A percentile compares a stretch with the other conserved stretches of the same genome.
Evolutionary conservation across 2,888 invertebrate species (phyloP).

Genomic region (Slavum lentiscoides): DNA sequence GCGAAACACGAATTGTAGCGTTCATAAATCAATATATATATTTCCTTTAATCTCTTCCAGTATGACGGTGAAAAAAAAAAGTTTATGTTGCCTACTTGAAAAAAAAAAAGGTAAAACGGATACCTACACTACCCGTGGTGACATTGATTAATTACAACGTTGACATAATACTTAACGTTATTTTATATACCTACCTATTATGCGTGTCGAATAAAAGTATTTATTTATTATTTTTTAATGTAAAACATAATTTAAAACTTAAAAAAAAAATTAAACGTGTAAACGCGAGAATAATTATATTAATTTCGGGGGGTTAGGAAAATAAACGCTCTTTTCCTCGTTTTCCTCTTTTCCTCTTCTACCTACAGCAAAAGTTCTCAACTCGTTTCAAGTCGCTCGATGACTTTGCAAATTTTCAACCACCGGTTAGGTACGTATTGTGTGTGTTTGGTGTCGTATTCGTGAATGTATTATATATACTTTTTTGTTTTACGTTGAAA

Average conservation of each 20-base stretch:
- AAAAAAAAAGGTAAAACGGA: not conserved
- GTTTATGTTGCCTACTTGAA: not conserved
- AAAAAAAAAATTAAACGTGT: too few relatives aligned
- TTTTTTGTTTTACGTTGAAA: too few relatives aligned
- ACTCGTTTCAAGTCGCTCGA: too few relatives aligned
- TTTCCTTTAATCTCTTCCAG: slow-evolving; percentile 23
- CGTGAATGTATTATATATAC: too few relatives aligned
- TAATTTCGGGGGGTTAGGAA: too few relatives aligned
- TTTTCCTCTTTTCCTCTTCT: too few relatives aligned
- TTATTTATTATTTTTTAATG: slow-evolving; percentile 10
- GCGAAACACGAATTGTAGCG: not conserved
- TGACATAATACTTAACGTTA: slow-evolving; percentile 9
- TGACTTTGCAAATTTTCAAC: too few relatives aligned
- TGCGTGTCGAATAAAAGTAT: slow-evolving; percentile 8
- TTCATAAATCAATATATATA: slow-evolving; percentile 12
- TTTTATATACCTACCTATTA: not conserved
- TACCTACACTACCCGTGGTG: not conserved
- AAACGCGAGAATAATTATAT: too few relatives aligned
- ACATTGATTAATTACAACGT: slow-evolving; percentile 47
- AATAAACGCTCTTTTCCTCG: too few relatives aligned
- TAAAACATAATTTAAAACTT: slow-evolving; percentile 17
- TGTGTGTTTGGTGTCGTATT: too few relatives aligned
- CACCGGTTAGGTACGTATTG: too few relatives aligned
- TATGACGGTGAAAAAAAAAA: slow-evolving; percentile 5
- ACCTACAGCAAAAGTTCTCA: too few relatives aligned